Percentiles rank a stretch among this genome's conserved stretches.
These are phyloP conservation scores for Zygogramma bicolorata DNA, from an alignment of 2,888 invertebrate genomes.

Conservation along the genomic window DNA sequence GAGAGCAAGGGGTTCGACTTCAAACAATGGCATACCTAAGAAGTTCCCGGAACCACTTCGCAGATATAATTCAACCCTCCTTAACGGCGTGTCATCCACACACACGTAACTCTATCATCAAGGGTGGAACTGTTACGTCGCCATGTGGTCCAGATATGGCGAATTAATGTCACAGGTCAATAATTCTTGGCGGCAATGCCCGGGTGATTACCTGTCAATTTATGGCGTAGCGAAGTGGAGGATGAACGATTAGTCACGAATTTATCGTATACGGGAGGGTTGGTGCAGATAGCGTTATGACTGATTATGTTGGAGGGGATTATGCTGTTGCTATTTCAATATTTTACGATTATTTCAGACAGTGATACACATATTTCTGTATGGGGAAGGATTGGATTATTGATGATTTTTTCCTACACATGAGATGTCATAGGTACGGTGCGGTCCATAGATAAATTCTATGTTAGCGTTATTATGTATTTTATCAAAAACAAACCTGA, in stretches of 20 bases:
- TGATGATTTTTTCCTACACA: too few species aligned
- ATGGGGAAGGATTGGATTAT: too few species aligned
- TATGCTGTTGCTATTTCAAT: too few species aligned
- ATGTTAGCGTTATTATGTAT: too few species aligned
- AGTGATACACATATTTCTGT: too few species aligned
- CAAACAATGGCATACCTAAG: constrained; percentile 4
- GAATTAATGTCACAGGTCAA: constrained; percentile 9
- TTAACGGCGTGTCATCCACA: constrained; percentile 14
- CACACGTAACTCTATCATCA: background rate
- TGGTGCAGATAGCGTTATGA: background rate
- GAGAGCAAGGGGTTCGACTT: background rate
- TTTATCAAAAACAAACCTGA: too few species aligned
- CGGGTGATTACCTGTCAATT: background rate
- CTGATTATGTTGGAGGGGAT: too few species aligned
- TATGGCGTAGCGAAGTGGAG: background rate
- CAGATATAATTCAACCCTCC: constrained; percentile 9
- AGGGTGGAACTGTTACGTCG: background rate
- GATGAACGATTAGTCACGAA: background rate
- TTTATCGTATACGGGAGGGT: background rate
- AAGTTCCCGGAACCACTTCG: constrained; percentile 2
- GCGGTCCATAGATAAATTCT: too few species aligned
- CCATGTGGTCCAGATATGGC: constrained; percentile 2
- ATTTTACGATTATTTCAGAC: too few species aligned
- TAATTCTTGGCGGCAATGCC: background rate
- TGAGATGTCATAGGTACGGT: too few species aligned